Evolutionary conservation across 1,140 invertebrate species (phyloP), one percentile per base, ranked within the genome.

Genomic region (Drosophila busckii): DNA sequence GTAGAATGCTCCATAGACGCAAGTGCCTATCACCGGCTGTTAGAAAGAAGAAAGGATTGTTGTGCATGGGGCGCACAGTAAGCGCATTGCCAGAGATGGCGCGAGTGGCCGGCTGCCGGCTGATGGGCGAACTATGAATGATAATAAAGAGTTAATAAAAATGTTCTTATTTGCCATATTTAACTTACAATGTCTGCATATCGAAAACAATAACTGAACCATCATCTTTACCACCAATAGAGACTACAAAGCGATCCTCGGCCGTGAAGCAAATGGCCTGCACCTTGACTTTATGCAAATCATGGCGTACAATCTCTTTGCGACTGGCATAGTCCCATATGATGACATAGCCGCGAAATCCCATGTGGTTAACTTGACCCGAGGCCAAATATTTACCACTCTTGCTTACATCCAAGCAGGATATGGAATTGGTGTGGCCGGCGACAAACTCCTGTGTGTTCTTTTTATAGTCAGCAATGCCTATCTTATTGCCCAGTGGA

Each of bases 331-430:
- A 97, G 80, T 96, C 92, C 96, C 96, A 98, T 9, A 98, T 85
- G 62, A 96, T 96, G 0, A 96, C 93, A 54, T 90, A 90, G 3
- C 96, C 94, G 90, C 95, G 96, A 84, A 97, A 97, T 3, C 96
- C 96, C 84, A 96, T 94, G 71, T 96, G 93, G 78, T 94, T 97
- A 6, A 94, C 91, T 88, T 97, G 95, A 0, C 96, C 96, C 5
- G 95, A 96, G 12, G 94, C 96, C 22, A 98, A 88, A 69, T 92
- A 95, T 16, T 92, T 92, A 26, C 96, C 96, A 58, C 90, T 88
- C 44, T 65, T 70, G 29, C 96, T 97, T 4, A 97, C 75, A 44
- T 93, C 92, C 7, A 98, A 87, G 19, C 94, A 92, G 0, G 95
- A 94, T 23, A 98, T 93, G 31, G 91, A 91, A 88, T 97, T 95